These are phyloP conservation scores for Megaceryle maxima DNA, from an alignment of 2,113 vertebrate species.

Conservation along the genomic window DNA sequence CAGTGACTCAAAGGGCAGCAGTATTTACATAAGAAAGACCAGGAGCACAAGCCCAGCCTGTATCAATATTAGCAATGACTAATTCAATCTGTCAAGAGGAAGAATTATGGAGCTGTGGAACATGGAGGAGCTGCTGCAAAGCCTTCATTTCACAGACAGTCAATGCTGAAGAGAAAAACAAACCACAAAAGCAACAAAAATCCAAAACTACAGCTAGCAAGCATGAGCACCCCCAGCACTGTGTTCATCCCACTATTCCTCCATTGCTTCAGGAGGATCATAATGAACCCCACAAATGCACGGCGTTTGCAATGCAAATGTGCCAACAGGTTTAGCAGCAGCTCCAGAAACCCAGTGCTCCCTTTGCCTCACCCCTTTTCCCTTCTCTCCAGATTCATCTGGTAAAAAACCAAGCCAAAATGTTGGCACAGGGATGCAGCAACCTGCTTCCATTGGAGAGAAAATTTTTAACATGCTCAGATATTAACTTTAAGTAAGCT, in stretches of 20 bases:
- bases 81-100: constrained; percentile 40
- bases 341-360: neutral
- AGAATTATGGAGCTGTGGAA: constrained; percentile 16
- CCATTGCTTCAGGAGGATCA: neutral
- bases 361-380: neutral
- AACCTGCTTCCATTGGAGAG: neutral
- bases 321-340: neutral
- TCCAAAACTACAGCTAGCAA: neutral
- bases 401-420: constrained; percentile 1
- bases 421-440: neutral
- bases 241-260: neutral
- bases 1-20: constrained; percentile 9
- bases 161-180: neutral
- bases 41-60: neutral
- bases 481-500: neutral
- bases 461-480: neutral
- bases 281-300: neutral
- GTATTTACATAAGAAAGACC: constrained; percentile 22
- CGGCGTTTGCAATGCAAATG: neutral
- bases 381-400: neutral
- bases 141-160: constrained; percentile 8
- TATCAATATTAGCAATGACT: constrained; percentile 51
- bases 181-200: neutral
- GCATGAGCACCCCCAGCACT: neutral
- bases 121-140: constrained; percentile 27